A percentile compares a stretch with the other conserved stretches of the same genome.
Conservation (phyloP, 2,888 invertebrate species). For the Petrolisthes cinctipes region DNA sequence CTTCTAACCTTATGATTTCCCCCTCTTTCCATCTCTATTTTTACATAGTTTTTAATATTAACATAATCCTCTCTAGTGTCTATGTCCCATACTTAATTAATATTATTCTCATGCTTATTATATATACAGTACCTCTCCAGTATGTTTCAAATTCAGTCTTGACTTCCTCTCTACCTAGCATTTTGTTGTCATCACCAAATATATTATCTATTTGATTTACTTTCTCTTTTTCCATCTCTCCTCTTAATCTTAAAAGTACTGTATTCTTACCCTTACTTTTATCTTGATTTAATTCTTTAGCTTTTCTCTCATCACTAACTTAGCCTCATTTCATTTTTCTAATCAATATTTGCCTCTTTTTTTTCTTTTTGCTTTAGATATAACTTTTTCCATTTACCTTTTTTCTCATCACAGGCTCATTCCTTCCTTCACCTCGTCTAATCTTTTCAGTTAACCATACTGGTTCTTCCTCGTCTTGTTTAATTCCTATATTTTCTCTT, state of each 20-base stretch:
- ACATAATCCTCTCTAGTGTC: not conserved
- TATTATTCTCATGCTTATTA: not conserved
- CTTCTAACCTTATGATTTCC: not conserved
- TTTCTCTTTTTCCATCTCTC: not conserved
- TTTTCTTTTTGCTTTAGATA: not conserved
- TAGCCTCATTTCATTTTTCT: not conserved
- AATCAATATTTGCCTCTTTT: not conserved
- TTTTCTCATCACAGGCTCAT: not conserved
- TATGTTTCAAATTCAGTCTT: not conserved
- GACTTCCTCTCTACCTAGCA: not conserved
- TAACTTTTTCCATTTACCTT: not conserved
- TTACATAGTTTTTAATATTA: not conserved
- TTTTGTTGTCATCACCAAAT: not conserved
- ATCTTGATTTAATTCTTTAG: not conserved
- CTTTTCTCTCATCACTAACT: too few species aligned
- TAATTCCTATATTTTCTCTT: not conserved
- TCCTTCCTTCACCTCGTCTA: too few species aligned
- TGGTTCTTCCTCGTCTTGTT: not conserved
- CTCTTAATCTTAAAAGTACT: not conserved
- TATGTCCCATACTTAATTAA: not conserved
- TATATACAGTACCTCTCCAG: slow-evolving; percentile 3
- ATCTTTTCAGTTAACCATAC: slow-evolving; percentile 1
- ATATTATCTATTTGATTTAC: not conserved
- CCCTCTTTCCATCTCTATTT: not conserved
- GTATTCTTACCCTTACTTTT: slow-evolving; percentile 1